Conservation (phyloP, 1,140 invertebrate species). For the Pseudomyrmex flavicornis region DNA sequence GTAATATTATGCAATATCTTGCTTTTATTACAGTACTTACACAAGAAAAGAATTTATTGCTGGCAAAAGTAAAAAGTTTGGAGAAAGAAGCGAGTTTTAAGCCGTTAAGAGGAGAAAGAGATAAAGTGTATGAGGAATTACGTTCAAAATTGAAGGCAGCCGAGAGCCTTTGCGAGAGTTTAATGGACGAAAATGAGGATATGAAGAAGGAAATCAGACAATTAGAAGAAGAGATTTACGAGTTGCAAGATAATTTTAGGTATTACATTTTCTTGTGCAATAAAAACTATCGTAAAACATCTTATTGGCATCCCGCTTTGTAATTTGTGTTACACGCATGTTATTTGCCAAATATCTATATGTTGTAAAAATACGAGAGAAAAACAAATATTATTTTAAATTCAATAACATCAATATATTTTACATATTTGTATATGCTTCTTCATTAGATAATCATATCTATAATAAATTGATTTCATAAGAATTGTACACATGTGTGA, state of each 20-base stretch:
- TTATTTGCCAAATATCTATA: slow-evolving; percentile 1
- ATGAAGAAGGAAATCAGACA: slow-evolving; percentile 97
- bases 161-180: slow-evolving; percentile 95
- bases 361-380: background rate
- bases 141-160: slow-evolving; percentile 92
- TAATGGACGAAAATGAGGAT: slow-evolving; percentile 98
- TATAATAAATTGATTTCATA: background rate
- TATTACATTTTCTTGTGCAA: slow-evolving; percentile 71
- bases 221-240: slow-evolving; percentile 98
- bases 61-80: slow-evolving; percentile 85
- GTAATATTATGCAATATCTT: background rate
- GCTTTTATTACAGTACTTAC: slow-evolving; percentile 71
- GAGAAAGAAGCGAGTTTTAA: slow-evolving; percentile 83
- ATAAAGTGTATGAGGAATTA: slow-evolving; percentile 89
- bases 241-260: slow-evolving; percentile 98
- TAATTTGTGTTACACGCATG: slow-evolving; percentile 28
- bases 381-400: background rate
- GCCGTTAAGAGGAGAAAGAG: slow-evolving; percentile 84
- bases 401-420: slow-evolving; percentile 6
- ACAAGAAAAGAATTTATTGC: slow-evolving; percentile 82
- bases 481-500: too few relatives aligned
- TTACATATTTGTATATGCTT: slow-evolving; percentile 13
- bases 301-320: background rate
- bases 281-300: background rate
- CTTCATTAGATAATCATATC: background rate